phyloP scores from a whole-genome alignment of 2,888 invertebrate genomes.

The Sussaba pulchella region DNA sequence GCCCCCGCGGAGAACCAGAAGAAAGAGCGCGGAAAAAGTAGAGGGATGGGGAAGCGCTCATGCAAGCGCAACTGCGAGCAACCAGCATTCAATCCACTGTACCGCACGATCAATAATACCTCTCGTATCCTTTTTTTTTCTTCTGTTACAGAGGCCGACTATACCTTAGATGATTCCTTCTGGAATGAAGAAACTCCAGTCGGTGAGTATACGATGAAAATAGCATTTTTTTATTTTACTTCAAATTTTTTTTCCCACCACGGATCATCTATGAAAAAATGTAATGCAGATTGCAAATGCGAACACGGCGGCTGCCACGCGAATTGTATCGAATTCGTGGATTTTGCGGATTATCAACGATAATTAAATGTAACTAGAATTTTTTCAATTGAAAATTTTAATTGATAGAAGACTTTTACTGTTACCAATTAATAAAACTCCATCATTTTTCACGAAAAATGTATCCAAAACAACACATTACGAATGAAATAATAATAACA shows the following conservation, averaged over 20 bases:
- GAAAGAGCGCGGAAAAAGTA: constrained; percentile 3
- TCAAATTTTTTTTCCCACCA: neutral
- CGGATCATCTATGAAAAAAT: too few species aligned
- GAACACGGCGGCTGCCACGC: neutral
- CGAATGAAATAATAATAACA: too few species aligned
- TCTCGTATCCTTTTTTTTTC: constrained; percentile 60
- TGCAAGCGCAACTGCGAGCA: constrained; percentile 34
- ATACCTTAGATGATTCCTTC: constrained; percentile 96
- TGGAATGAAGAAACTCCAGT: constrained; percentile 97
- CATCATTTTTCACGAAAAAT: too few species aligned
- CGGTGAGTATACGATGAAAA: constrained; percentile 87
- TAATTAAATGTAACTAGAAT: too few species aligned
- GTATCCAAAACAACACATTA: too few species aligned
- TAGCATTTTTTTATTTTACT: neutral
- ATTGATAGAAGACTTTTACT: too few species aligned
- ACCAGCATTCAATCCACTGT: constrained; percentile 44
- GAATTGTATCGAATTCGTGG: too few species aligned
- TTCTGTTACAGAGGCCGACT: constrained; percentile 94
- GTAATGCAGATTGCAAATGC: neutral
- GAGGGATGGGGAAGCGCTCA: neutral
- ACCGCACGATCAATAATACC: constrained; percentile 54
- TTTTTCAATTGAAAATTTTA: too few species aligned
- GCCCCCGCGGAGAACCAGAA: constrained; percentile 27
- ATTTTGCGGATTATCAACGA: too few species aligned
- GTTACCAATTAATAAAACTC: too few species aligned